phyloP scores from a whole-genome alignment of 2,888 invertebrate species.

The Agapetus fuscipes region DNA sequence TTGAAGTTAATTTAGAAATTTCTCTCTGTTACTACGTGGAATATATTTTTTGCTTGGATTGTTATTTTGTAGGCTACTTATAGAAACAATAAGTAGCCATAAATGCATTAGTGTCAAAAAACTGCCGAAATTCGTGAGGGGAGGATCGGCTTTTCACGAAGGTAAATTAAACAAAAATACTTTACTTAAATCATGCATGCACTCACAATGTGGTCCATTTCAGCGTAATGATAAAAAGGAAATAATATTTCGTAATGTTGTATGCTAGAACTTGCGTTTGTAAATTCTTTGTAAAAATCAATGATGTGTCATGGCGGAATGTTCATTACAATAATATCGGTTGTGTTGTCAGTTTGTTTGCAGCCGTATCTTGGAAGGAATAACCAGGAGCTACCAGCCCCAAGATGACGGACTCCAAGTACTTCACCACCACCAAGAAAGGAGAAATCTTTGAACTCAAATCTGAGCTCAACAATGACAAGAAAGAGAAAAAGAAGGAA shows the following conservation, averaged over 20 bases:
- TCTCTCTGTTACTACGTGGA: too few species aligned
- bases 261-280: neutral
- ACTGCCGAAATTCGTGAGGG: too few species aligned
- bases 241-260: neutral
- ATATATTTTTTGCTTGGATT: too few species aligned
- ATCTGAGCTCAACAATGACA: slow-evolving; percentile 97
- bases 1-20: too few species aligned
- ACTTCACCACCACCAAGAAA: slow-evolving; percentile 99
- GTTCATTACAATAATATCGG: neutral
- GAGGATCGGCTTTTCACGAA: neutral
- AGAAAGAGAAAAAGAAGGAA: slow-evolving; percentile 99
- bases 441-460: slow-evolving; percentile 99
- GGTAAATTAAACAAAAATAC: neutral
- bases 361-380: too few species aligned
- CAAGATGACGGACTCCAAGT: slow-evolving; percentile 96
- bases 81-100: too few species aligned
- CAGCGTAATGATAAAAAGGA: neutral
- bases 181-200: neutral
- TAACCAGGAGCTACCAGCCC: too few species aligned
- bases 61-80: too few species aligned
- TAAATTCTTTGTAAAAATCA: slow-evolving; percentile 6
- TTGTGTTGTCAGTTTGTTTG: neutral
- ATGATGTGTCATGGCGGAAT: slow-evolving; percentile 19
- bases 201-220: neutral
- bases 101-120: too few species aligned